A percentile compares a stretch with the other conserved stretches of the same genome.
phyloP scores from a whole-genome alignment of 2,888 invertebrate species.

The Pomacea canaliculata region DNA sequence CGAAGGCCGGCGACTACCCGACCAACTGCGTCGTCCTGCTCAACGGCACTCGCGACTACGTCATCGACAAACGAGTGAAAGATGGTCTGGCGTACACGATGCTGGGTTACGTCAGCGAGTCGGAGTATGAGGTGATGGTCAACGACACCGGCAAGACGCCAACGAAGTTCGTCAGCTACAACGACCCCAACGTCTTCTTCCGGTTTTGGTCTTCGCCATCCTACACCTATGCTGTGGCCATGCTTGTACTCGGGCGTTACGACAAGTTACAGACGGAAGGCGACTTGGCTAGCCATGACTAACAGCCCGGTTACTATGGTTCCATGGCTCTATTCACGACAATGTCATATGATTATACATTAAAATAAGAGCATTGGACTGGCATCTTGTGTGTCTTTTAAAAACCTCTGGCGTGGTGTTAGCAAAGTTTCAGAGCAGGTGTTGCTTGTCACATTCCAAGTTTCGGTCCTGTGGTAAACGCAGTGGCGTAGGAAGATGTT shows the following conservation, averaged over 20 bases:
- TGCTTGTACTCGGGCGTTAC: conserved; percentile 47
- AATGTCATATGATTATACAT: too few relatives aligned
- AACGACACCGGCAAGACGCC: conserved; percentile 38
- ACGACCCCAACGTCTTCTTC: conserved; percentile 44
- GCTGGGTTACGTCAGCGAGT: conserved; percentile 44
- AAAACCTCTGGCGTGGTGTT: too few relatives aligned
- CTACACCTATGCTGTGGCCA: conserved; percentile 53
- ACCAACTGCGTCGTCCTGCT: conserved; percentile 42
- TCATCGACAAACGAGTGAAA: conserved; percentile 26
- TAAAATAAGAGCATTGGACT: too few relatives aligned
- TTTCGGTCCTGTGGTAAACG: too few relatives aligned
- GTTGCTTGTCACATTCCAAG: too few relatives aligned
- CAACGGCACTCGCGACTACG: conserved; percentile 38
- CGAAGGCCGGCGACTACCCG: conserved; percentile 27
- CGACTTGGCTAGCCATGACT: not conserved
- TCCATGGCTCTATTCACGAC: too few relatives aligned
- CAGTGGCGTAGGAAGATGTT: too few relatives aligned
- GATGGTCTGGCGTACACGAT: conserved; percentile 39
- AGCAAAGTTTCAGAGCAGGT: too few relatives aligned
- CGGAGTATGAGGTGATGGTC: conserved; percentile 43
- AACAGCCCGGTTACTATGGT: too few relatives aligned
- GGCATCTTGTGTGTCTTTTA: too few relatives aligned
- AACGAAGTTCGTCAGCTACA: conserved; percentile 52
- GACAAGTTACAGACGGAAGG: conserved; percentile 5
- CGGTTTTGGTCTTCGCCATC: conserved; percentile 57